Base-by-base conservation (phyloP, 2,797 vertebrate species). In the Myotis findleyi region DNA sequence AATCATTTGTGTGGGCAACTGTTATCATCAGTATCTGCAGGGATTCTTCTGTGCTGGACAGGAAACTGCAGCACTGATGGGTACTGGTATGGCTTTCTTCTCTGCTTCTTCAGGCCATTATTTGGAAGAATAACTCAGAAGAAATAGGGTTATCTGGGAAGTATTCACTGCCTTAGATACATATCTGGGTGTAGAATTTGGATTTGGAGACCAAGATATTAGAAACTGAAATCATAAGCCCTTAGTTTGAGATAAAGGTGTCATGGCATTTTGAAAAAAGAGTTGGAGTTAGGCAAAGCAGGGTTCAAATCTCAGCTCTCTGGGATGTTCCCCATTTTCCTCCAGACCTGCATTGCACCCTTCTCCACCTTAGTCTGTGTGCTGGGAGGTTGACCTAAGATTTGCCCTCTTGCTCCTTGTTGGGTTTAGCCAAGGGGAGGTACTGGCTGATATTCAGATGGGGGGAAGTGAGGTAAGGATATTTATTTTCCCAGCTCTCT, bases 121-220 rank as follows among this genome's bases (percentile, higher is more conserved):
- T 80, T 94, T 93, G 57, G 51, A 91, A 75, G 33, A 66, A 92
- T 51, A 73, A 68, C 53, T 89, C 82, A 47, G 17, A 93, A 87
- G 16, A 91, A 77, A 38, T 53, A 76, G 14, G n/a, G 9, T 72
- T 85, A 76, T 33, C 69, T 88, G 49, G 47, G 17, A 94, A 57
- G 8, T 75, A 92, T 16, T 77, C 64, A 57, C 17, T 69, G 7
- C 59, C n/a, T 71, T 72, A 86, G 83, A 85, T 33, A 72, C 41
- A 75, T 25, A 21, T 62, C 88, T 93, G 59, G 76, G 33, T 90
- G 72, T 85, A 30, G n/a, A 94, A 96, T 91, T 91, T 94, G 57
- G 47, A 86, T 88, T 90, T 90, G 62, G 83, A 62, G 62, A 81
- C 55, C 44, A 84, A 47, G 1, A 25, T 85, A 23, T 47, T 89